phyloP scores from a whole-genome alignment of 2,113 vertebrate genomes.

The Sapayoa aenigma region DNA sequence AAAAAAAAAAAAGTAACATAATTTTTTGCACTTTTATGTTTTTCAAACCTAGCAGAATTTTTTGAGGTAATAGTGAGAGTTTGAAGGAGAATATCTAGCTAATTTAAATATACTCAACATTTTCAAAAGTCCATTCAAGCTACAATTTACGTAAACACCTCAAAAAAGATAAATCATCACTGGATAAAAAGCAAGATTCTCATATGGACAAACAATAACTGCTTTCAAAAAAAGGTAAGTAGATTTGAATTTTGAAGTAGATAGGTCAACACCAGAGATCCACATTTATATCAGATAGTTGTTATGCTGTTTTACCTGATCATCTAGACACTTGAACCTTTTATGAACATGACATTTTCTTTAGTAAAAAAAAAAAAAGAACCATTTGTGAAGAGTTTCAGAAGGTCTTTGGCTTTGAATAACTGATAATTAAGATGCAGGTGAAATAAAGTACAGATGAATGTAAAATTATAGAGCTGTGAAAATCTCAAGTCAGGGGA shows the following conservation, averaged over 20 bases:
- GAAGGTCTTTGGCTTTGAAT: neutral
- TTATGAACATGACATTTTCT: neutral
- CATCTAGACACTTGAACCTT: neutral
- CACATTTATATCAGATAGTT: neutral
- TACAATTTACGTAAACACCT: neutral
- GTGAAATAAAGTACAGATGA: neutral
- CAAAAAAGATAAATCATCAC: neutral
- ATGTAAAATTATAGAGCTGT: neutral
- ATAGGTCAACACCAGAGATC: neutral
- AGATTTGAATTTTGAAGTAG: neutral
- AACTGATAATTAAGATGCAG: neutral
- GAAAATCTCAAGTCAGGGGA: neutral
- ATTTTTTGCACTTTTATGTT: neutral
- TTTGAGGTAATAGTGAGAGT: neutral
- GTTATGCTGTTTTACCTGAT: neutral
- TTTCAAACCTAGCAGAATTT: neutral
- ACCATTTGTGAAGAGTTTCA: neutral
- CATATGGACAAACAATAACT: fast-evolving
- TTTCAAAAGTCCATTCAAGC: neutral
- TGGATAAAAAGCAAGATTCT: neutral
- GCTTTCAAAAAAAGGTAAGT: neutral
- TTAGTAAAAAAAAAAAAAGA: neutral
- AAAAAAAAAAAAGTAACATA: neutral
- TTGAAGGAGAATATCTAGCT: neutral
- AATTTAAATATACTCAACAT: neutral